A percentile compares a stretch with the other conserved stretches of the same genome.
phyloP scores from a whole-genome alignment of 2,113 vertebrate species.

The Phodopus roborovskii region DNA sequence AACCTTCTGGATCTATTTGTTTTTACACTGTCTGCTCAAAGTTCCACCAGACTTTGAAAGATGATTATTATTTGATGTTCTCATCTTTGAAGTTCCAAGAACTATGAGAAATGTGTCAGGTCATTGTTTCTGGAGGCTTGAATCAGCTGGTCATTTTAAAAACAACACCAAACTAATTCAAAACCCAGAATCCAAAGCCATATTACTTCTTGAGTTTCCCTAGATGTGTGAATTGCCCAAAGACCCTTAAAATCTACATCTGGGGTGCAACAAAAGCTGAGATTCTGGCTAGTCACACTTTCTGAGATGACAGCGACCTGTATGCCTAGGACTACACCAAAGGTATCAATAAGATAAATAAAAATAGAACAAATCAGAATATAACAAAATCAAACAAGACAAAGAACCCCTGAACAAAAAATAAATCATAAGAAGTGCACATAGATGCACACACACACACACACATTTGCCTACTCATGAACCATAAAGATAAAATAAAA shows the following conservation, averaged over 20 bases:
- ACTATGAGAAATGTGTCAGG: background rate
- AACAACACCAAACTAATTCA: background rate
- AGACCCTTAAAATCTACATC: background rate
- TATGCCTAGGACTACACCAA: accelerated
- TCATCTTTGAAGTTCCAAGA: constrained; percentile 12
- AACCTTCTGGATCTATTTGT: background rate
- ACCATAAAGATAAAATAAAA: too few relatives aligned
- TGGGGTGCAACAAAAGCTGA: background rate
- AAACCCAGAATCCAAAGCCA: background rate
- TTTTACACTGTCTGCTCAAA: background rate
- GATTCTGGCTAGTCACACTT: background rate
- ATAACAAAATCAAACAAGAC: too few relatives aligned
- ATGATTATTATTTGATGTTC: background rate
- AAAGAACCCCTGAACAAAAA: too few relatives aligned
- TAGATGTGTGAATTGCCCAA: background rate
- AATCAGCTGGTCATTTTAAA: background rate
- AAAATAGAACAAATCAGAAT: too few relatives aligned
- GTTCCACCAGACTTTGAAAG: background rate
- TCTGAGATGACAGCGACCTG: background rate
- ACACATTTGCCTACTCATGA: too few relatives aligned
- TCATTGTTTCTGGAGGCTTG: background rate
- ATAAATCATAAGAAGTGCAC: too few relatives aligned
- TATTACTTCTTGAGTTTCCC: background rate
- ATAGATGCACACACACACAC: too few relatives aligned
- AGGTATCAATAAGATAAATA: too few relatives aligned